These are phyloP conservation scores for Montipora efflorescens DNA, from an alignment of 64 coral and sea anemone species.

Conservation along the genomic window DNA sequence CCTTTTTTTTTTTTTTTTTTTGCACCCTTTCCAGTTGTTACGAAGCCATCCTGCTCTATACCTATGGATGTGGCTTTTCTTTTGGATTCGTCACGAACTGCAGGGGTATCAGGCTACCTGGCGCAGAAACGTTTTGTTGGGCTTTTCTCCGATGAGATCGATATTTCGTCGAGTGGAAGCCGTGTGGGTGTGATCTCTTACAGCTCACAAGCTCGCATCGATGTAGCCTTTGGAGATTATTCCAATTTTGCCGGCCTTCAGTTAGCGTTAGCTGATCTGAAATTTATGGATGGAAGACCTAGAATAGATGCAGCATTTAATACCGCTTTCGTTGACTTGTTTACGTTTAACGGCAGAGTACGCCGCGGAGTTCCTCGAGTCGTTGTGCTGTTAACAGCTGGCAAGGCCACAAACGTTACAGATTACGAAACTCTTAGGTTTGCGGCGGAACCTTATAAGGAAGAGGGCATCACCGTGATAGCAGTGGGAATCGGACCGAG, in stretches of 20 bases:
- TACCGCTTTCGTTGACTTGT: slow-evolving; percentile 6
- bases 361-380: slow-evolving; percentile 40
- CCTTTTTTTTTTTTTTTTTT: not conserved
- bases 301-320: slow-evolving; percentile 47
- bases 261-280: not conserved
- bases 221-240: slow-evolving; percentile 10
- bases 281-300: slow-evolving; percentile 10
- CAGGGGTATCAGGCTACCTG: not conserved
- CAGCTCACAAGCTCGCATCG: not conserved
- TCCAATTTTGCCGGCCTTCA: not conserved
- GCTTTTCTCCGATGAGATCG: not conserved
- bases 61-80: slow-evolving; percentile 59
- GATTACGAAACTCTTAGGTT: slow-evolving; percentile 28
- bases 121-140: slow-evolving; percentile 7
- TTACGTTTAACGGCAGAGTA: not conserved
- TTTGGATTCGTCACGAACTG: slow-evolving; percentile 38
- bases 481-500: slow-evolving; percentile 68
- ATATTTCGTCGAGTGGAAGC: not conserved
- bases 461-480: slow-evolving; percentile 66
- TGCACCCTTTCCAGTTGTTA: not conserved
- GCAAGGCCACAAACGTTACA: not conserved
- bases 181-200: slow-evolving; percentile 39
- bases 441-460: slow-evolving; percentile 58
- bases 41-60: slow-evolving; percentile 4
- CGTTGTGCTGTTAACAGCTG: slow-evolving; percentile 39